Conservation (phyloP, 2,888 invertebrate genomes). For the Ethmia dodecea region DNA sequence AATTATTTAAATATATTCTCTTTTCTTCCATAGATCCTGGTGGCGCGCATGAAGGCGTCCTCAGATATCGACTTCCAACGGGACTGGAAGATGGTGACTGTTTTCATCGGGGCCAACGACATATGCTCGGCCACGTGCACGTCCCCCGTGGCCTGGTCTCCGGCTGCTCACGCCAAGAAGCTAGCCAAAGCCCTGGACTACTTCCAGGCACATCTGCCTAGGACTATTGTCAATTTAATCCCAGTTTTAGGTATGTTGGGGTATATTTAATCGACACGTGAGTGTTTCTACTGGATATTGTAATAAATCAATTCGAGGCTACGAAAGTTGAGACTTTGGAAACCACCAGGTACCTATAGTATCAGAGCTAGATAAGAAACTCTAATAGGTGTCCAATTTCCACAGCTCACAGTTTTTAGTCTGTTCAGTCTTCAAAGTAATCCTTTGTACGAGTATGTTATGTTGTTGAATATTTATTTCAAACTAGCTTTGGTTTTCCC, state of each 20-base stretch:
- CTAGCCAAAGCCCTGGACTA: slow-evolving; percentile 82
- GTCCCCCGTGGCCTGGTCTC: slow-evolving; percentile 77
- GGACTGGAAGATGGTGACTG: slow-evolving; percentile 87
- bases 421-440: too few relatives aligned
- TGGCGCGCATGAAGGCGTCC: slow-evolving; percentile 80
- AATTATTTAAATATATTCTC: too few relatives aligned
- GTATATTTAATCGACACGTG: neutral
- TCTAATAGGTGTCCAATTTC: too few relatives aligned
- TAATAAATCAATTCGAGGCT: too few relatives aligned
- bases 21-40: slow-evolving; percentile 69
- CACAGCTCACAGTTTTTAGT: too few relatives aligned
- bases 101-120: slow-evolving; percentile 87
- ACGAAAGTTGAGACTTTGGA: too few relatives aligned
- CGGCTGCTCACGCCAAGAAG: slow-evolving; percentile 79
- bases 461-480: too few relatives aligned
- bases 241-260: slow-evolving; percentile 80
- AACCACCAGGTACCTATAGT: too few relatives aligned
- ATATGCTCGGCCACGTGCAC: slow-evolving; percentile 85
- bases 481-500: too few relatives aligned
- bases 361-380: too few relatives aligned
- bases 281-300: too few relatives aligned
- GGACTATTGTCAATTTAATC: slow-evolving; percentile 84
- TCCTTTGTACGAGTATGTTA: too few relatives aligned
- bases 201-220: slow-evolving; percentile 79
- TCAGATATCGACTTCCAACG: slow-evolving; percentile 76